Conservation (phyloP, 1,140 invertebrate species). For the Popillia japonica region DNA sequence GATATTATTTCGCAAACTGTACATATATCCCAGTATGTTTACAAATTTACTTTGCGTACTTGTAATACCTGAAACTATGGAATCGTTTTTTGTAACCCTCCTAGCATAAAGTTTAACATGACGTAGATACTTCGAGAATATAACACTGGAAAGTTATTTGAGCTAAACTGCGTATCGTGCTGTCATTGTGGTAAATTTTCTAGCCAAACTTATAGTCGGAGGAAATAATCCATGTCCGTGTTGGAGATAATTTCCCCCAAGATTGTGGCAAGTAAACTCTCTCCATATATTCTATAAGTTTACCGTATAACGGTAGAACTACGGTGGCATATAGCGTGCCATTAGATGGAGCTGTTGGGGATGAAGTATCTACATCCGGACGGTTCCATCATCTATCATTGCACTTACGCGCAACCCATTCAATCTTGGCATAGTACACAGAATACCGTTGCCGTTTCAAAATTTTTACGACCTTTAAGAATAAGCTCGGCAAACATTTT, state of each 20-base stretch:
- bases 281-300: conserved; percentile 17
- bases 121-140: neutral
- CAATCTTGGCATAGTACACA: too few species aligned
- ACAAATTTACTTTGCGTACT: too few species aligned
- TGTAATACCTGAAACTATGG: too few species aligned
- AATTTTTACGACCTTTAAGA: neutral
- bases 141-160: neutral
- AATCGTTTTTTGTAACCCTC: neutral
- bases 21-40: too few species aligned
- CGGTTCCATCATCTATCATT: conserved; percentile 1
- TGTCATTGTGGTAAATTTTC: neutral
- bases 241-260: conserved; percentile 12
- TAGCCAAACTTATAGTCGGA: neutral
- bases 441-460: neutral
- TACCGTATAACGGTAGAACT: neutral
- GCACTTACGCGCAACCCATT: neutral
- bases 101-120: neutral
- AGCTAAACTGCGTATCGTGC: neutral
- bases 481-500: too few species aligned
- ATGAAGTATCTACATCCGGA: neutral
- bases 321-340: neutral
- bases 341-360: conserved; percentile 3
- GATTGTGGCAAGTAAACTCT: neutral
- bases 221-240: conserved; percentile 1
- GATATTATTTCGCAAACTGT: too few species aligned